Evolutionary conservation across 1,140 invertebrate genomes (phyloP), one percentile per base, ranked within the genome.

Genomic region (Lysiphlebus fabarum): DNA sequence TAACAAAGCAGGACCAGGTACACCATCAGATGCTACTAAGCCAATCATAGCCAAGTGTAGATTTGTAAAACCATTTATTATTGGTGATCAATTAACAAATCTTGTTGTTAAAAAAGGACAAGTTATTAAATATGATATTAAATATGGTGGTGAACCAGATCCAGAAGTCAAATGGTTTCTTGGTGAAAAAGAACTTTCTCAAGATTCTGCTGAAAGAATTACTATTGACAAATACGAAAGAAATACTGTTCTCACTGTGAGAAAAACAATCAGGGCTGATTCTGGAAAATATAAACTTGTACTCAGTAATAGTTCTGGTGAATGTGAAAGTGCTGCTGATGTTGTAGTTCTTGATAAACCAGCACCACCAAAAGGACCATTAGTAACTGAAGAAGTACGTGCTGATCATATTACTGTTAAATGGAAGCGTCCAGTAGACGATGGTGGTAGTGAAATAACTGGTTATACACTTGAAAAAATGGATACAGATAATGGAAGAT

Each of bases 401-500:
- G 86, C 93, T 8, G 89, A 95, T 71, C 93, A 94, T 70, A 87
- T 93, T n/a, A 96, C 88, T 50, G 86, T 99, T 43, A 90, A 91
- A 73, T 99, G 98, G 98, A 85, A 94, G 65, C 89, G 89, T 76
- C 97, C 98, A 5, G 87, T 91, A 63, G 97, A 99, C 73, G 89
- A 90, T 76, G 93, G 97, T 62, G 97, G 96, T 53, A 88, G 87
- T 34, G 91, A 93, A 47, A 88, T 98, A 59, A 93, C 92, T 56
- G 95, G 96, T 43, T 99, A 99, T 76, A 87, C 96, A 1, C 82
- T 99, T 33, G 97, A 99, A 77, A 99, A 99, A 73, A 94, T 97
- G 90, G 93, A 95, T 68, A 82, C 92, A 78, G 92, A 95, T 48
- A 94, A 91, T 34, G 93, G 93, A 26, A 83, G 92, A 64, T 96